phyloP scores from a whole-genome alignment of 2,113 vertebrate species.

The Tapirus terrestris region DNA sequence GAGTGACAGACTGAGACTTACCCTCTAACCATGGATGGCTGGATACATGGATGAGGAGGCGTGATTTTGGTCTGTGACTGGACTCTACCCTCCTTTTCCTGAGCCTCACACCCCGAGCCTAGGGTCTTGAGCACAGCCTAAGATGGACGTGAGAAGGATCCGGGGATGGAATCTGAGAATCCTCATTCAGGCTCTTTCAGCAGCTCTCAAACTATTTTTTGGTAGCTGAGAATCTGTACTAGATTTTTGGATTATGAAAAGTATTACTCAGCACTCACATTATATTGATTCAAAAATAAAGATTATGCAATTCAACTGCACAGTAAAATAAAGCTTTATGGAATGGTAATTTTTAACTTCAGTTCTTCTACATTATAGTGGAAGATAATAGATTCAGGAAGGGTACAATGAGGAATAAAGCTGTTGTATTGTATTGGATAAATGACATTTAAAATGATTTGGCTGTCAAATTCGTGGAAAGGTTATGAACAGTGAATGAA shows the following conservation, averaged over 20 bases:
- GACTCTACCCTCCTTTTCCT: neutral
- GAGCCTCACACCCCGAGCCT: neutral
- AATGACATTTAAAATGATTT: conserved; percentile 80
- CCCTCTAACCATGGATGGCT: no score
- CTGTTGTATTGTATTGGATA: conserved; percentile 79
- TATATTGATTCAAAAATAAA: conserved; percentile 76
- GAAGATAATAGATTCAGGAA: conserved; percentile 79
- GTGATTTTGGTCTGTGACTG: neutral
- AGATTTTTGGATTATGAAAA: conserved; percentile 72
- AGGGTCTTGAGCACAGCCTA: neutral
- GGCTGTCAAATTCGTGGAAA: conserved; percentile 75
- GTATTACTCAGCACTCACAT: conserved; percentile 74
- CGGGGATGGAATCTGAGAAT: neutral
- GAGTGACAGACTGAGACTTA: neutral
- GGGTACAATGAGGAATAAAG: conserved; percentile 76
- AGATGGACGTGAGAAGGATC: neutral
- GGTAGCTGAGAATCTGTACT: conserved; percentile 37
- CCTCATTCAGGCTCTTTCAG: neutral
- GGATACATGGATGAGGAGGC: neutral
- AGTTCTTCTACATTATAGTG: conserved; percentile 70
- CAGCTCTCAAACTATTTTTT: neutral
- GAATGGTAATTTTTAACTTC: conserved; percentile 74
- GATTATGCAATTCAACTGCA: conserved; percentile 64
- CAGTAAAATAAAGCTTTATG: conserved; percentile 74
- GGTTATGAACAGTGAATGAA: conserved; percentile 79